phyloP scores from a whole-genome alignment of 2,797 vertebrate species.

The Crenichthys baileyi region DNA sequence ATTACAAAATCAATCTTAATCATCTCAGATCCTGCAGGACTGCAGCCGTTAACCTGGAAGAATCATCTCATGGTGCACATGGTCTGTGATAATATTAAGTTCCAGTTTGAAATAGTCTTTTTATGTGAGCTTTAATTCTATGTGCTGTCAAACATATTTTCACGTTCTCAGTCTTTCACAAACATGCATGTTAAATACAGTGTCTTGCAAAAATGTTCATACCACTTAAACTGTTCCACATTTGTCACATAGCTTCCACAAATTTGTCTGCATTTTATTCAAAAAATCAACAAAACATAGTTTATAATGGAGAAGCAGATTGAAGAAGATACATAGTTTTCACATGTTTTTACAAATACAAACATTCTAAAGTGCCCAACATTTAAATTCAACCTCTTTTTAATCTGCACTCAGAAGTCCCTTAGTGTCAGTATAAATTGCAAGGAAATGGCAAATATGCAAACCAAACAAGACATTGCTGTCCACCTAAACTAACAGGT shows the following conservation, averaged over 20 bases:
- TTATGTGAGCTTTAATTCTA: not conserved
- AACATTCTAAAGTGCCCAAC: not conserved
- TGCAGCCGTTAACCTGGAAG: no score
- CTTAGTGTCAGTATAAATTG: not conserved
- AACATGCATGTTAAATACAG: not conserved
- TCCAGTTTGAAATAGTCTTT: not conserved
- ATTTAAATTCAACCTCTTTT: not conserved
- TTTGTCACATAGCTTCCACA: not conserved
- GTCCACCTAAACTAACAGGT: no score
- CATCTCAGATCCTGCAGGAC: no score
- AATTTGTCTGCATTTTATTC: not conserved
- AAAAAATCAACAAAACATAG: not conserved
- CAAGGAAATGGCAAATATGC: no score
- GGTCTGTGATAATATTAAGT: not conserved
- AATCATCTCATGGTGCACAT: not conserved
- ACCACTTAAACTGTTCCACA: not conserved
- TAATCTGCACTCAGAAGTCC: not conserved
- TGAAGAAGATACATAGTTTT: not conserved
- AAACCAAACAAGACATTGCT: not conserved
- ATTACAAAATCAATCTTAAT: no score
- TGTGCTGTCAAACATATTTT: not conserved
- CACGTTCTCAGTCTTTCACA: not conserved
- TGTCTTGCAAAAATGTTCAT: not conserved
- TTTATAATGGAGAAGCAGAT: not conserved
- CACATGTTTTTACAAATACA: not conserved